Evolutionary conservation across 2,888 invertebrate species (phyloP).

Genomic region (Morpho helenor): DNA sequence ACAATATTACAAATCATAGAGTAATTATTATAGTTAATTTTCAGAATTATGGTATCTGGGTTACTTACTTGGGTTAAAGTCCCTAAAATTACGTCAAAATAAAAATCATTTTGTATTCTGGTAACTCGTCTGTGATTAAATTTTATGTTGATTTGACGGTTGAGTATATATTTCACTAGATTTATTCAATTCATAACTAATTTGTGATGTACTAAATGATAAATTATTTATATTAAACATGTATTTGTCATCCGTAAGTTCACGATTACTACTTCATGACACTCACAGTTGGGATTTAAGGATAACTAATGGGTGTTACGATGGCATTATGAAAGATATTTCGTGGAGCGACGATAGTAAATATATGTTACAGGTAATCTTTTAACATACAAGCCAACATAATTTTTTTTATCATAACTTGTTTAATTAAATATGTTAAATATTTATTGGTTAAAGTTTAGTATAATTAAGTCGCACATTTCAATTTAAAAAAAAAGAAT

Average conservation of each 20-base stretch:
- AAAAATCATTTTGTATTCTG: background rate
- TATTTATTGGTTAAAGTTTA: too few relatives aligned
- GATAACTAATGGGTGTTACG: conserved; percentile 70
- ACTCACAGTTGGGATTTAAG: conserved; percentile 74
- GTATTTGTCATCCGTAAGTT: conserved; percentile 79
- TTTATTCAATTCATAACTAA: background rate
- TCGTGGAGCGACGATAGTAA: conserved; percentile 76
- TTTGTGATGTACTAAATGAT: background rate
- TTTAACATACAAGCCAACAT: background rate
- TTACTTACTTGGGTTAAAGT: background rate
- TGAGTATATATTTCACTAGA: background rate
- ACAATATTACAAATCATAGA: too few relatives aligned
- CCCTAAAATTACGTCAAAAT: background rate
- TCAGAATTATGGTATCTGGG: too few relatives aligned
- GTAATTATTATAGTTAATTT: too few relatives aligned
- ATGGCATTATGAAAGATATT: conserved; percentile 61
- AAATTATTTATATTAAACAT: conserved; percentile 42
- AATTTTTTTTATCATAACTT: too few relatives aligned
- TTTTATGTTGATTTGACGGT: background rate
- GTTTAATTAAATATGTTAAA: too few relatives aligned
- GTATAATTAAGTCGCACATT: too few relatives aligned
- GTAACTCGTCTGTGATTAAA: too few relatives aligned
- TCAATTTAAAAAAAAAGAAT: too few relatives aligned
- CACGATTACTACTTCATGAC: conserved; percentile 76
- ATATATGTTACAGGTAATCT: conserved; percentile 66